These are phyloP conservation scores for Limosa lapponica DNA, from an alignment of 2,797 vertebrate species.

Conservation along the genomic window DNA sequence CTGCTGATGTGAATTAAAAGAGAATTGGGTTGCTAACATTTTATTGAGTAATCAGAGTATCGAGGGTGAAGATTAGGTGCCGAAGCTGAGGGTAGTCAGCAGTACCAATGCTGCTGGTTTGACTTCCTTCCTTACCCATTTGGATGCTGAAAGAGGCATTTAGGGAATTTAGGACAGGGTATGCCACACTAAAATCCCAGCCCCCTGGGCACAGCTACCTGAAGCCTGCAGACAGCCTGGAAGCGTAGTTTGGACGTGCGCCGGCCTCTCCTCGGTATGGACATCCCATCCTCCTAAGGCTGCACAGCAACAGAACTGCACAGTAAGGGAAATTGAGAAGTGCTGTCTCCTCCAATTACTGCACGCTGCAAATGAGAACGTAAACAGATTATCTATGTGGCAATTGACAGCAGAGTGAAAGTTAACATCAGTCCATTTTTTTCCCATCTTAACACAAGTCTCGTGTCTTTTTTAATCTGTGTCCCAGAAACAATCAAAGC, in stretches of 20 bases:
- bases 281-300: not conserved
- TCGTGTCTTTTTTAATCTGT: not conserved
- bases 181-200: not conserved
- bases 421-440: not conserved
- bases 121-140: not conserved
- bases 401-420: not conserved
- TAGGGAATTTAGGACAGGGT: not conserved
- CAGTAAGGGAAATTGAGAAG: not conserved
- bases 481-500: not conserved
- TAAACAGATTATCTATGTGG: not conserved
- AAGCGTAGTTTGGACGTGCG: not conserved
- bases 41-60: not conserved
- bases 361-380: not conserved
- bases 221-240: not conserved
- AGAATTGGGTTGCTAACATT: not conserved
- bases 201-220: not conserved
- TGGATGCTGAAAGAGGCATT: not conserved
- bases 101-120: not conserved
- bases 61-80: not conserved
- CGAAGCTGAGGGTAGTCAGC: not conserved
- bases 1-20: not conserved
- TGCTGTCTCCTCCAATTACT: not conserved
- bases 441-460: not conserved
- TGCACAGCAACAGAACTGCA: not conserved
- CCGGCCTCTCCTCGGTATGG: rapidly evolving